phyloP scores from a whole-genome alignment of 2,888 invertebrate species.

The Ormyrus thymus region DNA sequence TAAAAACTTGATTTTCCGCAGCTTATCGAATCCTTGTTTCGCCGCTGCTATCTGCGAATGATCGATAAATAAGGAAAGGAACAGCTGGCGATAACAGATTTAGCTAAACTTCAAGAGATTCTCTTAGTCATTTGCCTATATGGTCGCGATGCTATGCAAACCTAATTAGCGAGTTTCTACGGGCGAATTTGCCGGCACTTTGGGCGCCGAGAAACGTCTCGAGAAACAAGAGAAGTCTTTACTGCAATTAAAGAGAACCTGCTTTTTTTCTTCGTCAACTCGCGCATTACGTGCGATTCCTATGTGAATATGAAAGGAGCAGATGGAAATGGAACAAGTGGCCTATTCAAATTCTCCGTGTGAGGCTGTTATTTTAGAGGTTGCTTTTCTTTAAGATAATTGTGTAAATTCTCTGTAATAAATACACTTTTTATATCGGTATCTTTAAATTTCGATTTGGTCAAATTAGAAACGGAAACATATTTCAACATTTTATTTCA shows the following conservation, averaged over 20 bases:
- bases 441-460: no score
- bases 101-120: no score
- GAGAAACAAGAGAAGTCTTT: slow-evolving; percentile 15
- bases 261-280: background rate
- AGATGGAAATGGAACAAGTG: background rate
- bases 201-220: background rate
- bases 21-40: no score
- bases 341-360: background rate
- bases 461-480: no score
- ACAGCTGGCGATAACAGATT: no score
- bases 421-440: background rate
- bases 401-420: background rate
- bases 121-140: slow-evolving; percentile 12
- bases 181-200: background rate
- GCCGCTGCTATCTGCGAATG: no score
- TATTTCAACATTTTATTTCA: no score
- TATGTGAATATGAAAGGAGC: background rate
- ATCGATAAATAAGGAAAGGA: no score
- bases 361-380: no score
- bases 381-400: background rate
- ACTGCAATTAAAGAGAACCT: slow-evolving; percentile 9
- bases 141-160: slow-evolving; percentile 1
- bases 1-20: no score
- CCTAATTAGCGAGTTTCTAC: slow-evolving; percentile 3
- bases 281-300: background rate